Base-by-base conservation (phyloP, 2,797 vertebrate genomes). In the Chelon auratus region DNA sequence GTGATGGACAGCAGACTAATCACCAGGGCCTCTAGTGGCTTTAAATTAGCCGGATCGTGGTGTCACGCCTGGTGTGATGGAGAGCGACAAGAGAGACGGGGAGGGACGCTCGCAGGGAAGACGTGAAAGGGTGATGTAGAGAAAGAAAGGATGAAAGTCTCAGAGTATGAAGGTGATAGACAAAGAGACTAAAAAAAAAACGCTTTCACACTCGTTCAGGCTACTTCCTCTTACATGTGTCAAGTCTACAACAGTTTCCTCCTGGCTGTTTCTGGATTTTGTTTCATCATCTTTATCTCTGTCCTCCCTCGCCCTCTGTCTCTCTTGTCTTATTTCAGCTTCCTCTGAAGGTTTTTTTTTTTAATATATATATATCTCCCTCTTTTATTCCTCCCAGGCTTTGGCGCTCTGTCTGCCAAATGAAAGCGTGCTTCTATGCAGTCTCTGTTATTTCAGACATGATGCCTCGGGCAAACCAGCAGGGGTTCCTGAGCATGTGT, bases 1-100 rank as follows among this genome's bases (percentile, higher is more conserved):
- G 70, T 83, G 89, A 91, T 80, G 80, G 91, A 89, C 91, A 91
- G 90, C 80, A 77, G 78, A 82, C 87, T 92, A 90, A 94, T 93
- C 87, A 90, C 78, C 62, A 10, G 58, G 66, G 78, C 70, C 83
- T 82, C 69, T 20, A 15, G 75, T 50, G 70, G 87, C 76, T 89
- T 86, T 88, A 87, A 91, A 93, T 91, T 78, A 93, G 85, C 79
- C 18, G 5, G 74, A 80, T 73, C 5, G 43, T 57, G 59, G 76
- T 68, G 83, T 73, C 20, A 17, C 20, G 45, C 58, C 71, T 73
- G 87, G 67, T 76, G 83, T 80, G 89, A 91, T 71, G 64, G 71
- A 88, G 55, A 47, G 43, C 56, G 55, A 15, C 52, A 2, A 22
- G 69, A 53, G 67, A 9, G 48, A 50, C 17, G 18, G n/a, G 13